A percentile compares a stretch with the other conserved stretches of the same genome.
phyloP scores from a whole-genome alignment of 2,888 invertebrate species.

The Anagyrus pseudococci region DNA sequence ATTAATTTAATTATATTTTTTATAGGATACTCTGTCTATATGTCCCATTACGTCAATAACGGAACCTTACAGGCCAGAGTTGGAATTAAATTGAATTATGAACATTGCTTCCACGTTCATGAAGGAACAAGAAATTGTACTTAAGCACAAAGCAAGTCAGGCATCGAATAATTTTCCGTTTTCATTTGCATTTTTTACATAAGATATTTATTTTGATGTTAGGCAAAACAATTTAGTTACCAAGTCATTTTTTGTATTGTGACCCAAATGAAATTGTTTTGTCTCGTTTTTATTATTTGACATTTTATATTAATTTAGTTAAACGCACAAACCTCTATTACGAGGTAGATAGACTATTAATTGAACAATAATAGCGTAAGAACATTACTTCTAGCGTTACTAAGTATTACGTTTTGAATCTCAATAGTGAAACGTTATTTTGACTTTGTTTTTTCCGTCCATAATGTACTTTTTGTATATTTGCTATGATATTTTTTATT shows the following conservation, averaged over 20 bases:
- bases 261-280: slow-evolving; percentile 19
- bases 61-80: slow-evolving; percentile 56
- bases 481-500: slow-evolving; percentile 14
- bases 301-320: neutral
- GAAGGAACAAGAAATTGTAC: slow-evolving; percentile 16
- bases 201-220: slow-evolving; percentile 10
- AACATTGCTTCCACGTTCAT: neutral
- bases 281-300: slow-evolving; percentile 15
- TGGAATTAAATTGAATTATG: slow-evolving; percentile 50
- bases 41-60: slow-evolving; percentile 59
- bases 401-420: slow-evolving; percentile 6
- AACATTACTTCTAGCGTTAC: too few species aligned
- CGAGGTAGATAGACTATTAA: neutral
- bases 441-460: slow-evolving; percentile 31
- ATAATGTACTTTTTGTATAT: slow-evolving; percentile 19
- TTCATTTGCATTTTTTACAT: slow-evolving; percentile 16
- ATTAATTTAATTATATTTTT: slow-evolving; percentile 30
- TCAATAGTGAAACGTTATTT: slow-evolving; percentile 20
- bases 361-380: neutral
- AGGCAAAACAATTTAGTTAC: slow-evolving; percentile 29
- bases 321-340: slow-evolving; percentile 3
- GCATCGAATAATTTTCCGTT: slow-evolving; percentile 20
- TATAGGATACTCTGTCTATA: slow-evolving; percentile 57
- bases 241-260: slow-evolving; percentile 14
- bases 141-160: slow-evolving; percentile 26